Conservation (phyloP, 2,888 invertebrate species). For the Agonopterix arenella region DNA sequence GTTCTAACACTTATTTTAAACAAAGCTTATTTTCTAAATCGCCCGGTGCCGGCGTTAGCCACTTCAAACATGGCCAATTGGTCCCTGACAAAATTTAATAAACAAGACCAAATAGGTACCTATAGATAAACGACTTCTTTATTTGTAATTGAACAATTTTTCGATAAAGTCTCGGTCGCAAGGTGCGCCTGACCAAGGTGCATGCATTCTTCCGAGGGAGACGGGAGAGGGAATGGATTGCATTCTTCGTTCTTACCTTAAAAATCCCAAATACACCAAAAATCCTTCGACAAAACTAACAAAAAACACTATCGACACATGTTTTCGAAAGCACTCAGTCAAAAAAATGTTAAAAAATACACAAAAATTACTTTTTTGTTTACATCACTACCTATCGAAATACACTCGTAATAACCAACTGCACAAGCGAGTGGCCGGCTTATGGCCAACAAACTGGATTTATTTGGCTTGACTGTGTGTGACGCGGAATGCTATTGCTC, state of each 20-base stretch:
- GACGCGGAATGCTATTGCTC: slow-evolving; percentile 62
- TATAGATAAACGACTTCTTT: neutral
- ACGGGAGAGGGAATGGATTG: slow-evolving; percentile 62
- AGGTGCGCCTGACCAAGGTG: slow-evolving; percentile 66
- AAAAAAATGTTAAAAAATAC: slow-evolving; percentile 35
- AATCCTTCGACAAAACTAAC: slow-evolving; percentile 14
- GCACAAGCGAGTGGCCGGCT: slow-evolving; percentile 52
- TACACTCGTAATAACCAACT: slow-evolving; percentile 22
- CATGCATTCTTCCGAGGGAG: slow-evolving; percentile 62
- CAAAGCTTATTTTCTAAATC: too few species aligned
- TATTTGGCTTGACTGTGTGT: slow-evolving; percentile 55
- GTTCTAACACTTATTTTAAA: too few species aligned
- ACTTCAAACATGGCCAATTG: too few species aligned
- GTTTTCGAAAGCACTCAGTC: slow-evolving; percentile 38
- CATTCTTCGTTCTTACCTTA: slow-evolving; percentile 70
- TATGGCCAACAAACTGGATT: slow-evolving; percentile 68
- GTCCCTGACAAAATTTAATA: too few species aligned
- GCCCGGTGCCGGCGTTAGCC: too few species aligned
- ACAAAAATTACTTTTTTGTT: slow-evolving; percentile 50
- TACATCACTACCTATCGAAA: slow-evolving; percentile 63
- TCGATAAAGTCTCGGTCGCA: slow-evolving; percentile 39
- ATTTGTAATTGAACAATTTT: slow-evolving; percentile 32
- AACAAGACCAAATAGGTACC: neutral
- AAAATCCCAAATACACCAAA: slow-evolving; percentile 29
- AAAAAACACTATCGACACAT: slow-evolving; percentile 41